Evolutionary conservation across 2,797 vertebrate species (phyloP).

Genomic region (Myripristis murdjan): DNA sequence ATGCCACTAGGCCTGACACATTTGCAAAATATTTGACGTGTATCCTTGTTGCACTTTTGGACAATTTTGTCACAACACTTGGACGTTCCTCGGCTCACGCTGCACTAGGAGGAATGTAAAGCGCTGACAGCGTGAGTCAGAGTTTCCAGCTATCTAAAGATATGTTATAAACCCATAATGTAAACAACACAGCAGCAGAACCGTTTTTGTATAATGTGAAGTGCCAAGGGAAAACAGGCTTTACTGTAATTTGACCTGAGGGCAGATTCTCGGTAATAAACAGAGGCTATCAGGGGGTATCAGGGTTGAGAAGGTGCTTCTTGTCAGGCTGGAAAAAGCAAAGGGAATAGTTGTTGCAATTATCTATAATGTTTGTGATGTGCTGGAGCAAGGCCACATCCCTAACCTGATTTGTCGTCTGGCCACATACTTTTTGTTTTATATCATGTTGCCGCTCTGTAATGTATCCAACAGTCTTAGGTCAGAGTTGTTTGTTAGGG

Average conservation of each 20-base stretch:
- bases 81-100: neutral
- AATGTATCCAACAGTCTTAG: slow-evolving; percentile 75
- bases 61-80: neutral
- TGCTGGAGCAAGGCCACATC: slow-evolving; percentile 59
- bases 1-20: no score
- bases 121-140: slow-evolving; percentile 24
- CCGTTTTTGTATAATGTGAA: slow-evolving; percentile 38
- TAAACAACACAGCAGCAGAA: slow-evolving; percentile 51
- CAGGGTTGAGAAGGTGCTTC: slow-evolving; percentile 41
- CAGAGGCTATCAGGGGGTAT: slow-evolving; percentile 18
- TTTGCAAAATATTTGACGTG: neutral
- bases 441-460: slow-evolving; percentile 73
- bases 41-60: neutral
- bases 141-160: slow-evolving; percentile 44
- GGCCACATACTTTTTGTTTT: slow-evolving; percentile 66
- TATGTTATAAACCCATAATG: slow-evolving; percentile 31
- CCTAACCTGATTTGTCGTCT: slow-evolving; percentile 70
- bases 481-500: slow-evolving; percentile 73
- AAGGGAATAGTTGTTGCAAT: slow-evolving; percentile 32
- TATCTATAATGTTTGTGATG: slow-evolving; percentile 56
- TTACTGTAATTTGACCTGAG: slow-evolving; percentile 22
- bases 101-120: neutral
- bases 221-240: slow-evolving; percentile 30
- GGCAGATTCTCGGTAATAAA: slow-evolving; percentile 32
- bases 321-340: slow-evolving; percentile 34